A percentile compares a stretch with the other conserved stretches of the same genome.
phyloP scores from a whole-genome alignment of 2,113 vertebrate species.

The Gorsachius goisagi region DNA sequence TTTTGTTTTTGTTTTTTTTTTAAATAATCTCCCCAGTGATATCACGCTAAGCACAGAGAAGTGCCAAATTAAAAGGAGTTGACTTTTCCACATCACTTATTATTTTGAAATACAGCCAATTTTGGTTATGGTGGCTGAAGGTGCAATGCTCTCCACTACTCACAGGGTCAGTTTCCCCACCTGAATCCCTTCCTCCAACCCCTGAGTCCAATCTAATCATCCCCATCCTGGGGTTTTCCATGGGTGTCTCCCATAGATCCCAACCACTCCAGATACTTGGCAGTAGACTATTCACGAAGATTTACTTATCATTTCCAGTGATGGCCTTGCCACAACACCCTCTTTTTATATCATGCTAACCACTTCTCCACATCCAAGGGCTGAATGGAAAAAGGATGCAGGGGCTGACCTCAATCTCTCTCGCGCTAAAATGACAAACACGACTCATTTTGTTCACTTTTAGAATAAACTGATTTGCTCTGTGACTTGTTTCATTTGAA shows the following conservation, averaged over 20 bases:
- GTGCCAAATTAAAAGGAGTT: background rate
- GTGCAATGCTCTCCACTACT: background rate
- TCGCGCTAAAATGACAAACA: background rate
- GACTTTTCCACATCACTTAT: background rate
- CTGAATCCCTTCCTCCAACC: background rate
- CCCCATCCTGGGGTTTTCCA: background rate
- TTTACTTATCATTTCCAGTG: background rate
- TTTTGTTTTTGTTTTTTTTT: background rate
- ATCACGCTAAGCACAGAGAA: background rate
- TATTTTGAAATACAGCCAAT: background rate
- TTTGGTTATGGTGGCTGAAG: background rate
- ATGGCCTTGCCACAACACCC: background rate
- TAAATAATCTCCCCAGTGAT: background rate
- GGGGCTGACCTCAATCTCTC: background rate
- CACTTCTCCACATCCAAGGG: background rate
- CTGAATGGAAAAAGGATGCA: background rate
- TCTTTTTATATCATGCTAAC: background rate
- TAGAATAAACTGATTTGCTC: background rate
- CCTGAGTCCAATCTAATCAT: background rate
- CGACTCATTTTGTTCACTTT: background rate
- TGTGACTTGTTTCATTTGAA: background rate
- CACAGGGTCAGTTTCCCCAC: background rate
- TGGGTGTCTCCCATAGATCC: background rate
- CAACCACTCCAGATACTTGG: background rate
- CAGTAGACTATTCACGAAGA: background rate